Evolutionary conservation across 2,797 vertebrate species (phyloP).

Genomic region (Petrocephalus sullivani): DNA sequence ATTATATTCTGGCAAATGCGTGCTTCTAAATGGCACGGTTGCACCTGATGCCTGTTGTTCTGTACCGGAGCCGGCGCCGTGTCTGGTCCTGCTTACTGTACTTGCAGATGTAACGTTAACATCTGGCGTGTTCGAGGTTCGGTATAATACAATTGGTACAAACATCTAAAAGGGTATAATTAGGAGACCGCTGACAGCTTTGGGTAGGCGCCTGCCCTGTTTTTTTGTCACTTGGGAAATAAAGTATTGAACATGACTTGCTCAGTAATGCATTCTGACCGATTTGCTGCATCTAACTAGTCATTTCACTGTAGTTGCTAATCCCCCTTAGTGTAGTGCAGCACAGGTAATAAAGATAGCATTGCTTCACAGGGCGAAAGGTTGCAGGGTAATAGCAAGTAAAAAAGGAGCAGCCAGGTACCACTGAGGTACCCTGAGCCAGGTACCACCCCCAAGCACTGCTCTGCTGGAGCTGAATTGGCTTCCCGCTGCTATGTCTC

Average conservation of each 20-base stretch:
- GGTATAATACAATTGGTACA: neutral
- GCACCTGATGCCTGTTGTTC: neutral
- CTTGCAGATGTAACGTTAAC: neutral
- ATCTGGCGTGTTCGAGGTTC: neutral
- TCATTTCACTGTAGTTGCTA: neutral
- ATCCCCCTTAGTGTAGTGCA: neutral
- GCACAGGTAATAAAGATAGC: neutral
- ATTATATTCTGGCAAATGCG: neutral
- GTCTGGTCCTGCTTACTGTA: neutral
- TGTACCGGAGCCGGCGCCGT: neutral
- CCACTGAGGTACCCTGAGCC: too few species aligned
- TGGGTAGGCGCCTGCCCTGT: neutral
- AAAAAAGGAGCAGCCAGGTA: too few species aligned
- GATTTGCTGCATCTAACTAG: neutral
- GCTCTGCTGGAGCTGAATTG: too few species aligned
- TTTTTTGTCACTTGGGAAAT: neutral
- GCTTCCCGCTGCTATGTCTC: too few species aligned
- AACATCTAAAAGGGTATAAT: neutral
- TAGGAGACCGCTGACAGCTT: neutral
- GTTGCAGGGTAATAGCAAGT: too few species aligned
- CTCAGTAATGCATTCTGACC: neutral
- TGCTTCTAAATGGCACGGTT: neutral
- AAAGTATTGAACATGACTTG: neutral
- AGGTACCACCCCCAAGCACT: too few species aligned
- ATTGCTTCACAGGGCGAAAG: too few species aligned